Conservation (phyloP, 1,140 invertebrate genomes). For the Trachymyrmex septentrionalis region DNA sequence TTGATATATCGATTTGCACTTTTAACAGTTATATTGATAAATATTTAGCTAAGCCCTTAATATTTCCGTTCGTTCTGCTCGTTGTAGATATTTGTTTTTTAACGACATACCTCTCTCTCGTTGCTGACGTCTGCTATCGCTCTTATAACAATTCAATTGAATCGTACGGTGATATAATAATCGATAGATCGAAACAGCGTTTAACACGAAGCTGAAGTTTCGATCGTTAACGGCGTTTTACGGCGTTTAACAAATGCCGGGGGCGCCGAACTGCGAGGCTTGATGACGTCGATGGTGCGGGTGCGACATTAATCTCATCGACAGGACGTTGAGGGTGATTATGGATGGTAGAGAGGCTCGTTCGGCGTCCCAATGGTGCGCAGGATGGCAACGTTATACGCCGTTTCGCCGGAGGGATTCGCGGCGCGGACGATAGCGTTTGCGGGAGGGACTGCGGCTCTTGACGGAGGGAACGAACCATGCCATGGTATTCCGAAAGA, state of each 20-base stretch:
- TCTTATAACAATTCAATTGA: slow-evolving; percentile 4
- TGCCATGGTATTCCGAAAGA: slow-evolving; percentile 49
- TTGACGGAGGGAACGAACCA: slow-evolving; percentile 66
- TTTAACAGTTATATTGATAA: not conserved
- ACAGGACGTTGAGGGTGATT: slow-evolving; percentile 80
- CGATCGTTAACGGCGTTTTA: slow-evolving; percentile 59
- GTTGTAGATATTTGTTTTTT: not conserved
- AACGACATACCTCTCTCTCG: not conserved
- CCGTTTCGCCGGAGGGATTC: slow-evolving; percentile 57
- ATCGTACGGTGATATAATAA: not conserved
- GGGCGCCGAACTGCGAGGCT: slow-evolving; percentile 12
- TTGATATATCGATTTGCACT: not conserved
- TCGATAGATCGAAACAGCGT: slow-evolving; percentile 8
- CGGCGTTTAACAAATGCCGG: slow-evolving; percentile 52
- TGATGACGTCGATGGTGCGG: slow-evolving; percentile 41
- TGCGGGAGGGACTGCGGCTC: slow-evolving; percentile 20
- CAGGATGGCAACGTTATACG: slow-evolving; percentile 71
- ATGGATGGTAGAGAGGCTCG: slow-evolving; percentile 74
- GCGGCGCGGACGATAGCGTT: slow-evolving; percentile 44
- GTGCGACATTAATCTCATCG: slow-evolving; percentile 82
- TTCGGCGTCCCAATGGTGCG: slow-evolving; percentile 61
- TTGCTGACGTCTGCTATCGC: not conserved
- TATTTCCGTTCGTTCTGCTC: not conserved
- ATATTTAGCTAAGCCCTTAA: not conserved
- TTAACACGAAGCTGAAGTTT: slow-evolving; percentile 6